These are phyloP conservation scores for Euclidia mi DNA, from an alignment of 2,888 invertebrate genomes.

Conservation along the genomic window DNA sequence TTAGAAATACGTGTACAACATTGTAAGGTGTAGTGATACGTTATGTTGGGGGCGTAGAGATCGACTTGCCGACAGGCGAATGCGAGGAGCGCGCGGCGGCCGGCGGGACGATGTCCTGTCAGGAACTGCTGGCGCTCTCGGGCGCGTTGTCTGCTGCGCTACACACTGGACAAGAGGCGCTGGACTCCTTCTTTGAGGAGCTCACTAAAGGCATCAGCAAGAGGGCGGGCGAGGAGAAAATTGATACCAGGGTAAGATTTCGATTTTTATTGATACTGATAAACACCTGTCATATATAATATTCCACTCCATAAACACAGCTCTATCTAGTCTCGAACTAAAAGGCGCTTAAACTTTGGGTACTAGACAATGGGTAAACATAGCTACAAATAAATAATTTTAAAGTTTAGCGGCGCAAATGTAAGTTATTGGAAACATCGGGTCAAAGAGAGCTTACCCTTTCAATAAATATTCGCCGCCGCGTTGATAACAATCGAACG, in stretches of 20 bases:
- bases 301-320: too few species aligned
- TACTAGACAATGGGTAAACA: too few species aligned
- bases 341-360: too few species aligned
- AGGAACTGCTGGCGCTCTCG: slow-evolving; percentile 97
- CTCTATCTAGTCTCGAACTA: too few species aligned
- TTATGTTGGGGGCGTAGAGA: slow-evolving; percentile 77
- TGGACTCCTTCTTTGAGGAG: slow-evolving; percentile 95
- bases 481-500: too few species aligned
- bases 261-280: background rate
- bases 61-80: slow-evolving; percentile 87
- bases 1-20: slow-evolving; percentile 26
- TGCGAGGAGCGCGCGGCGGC: slow-evolving; percentile 82
- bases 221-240: slow-evolving; percentile 83
- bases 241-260: slow-evolving; percentile 79
- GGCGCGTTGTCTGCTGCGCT: slow-evolving; percentile 97
- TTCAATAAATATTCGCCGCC: too few species aligned
- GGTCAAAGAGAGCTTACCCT: too few species aligned
- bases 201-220: slow-evolving; percentile 93
- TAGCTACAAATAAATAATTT: too few species aligned
- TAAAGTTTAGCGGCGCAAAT: too few species aligned
- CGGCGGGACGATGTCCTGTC: slow-evolving; percentile 94
- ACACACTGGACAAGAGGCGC: slow-evolving; percentile 95
- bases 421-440: too few species aligned
- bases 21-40: slow-evolving; percentile 64
- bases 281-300: too few species aligned